These are phyloP conservation scores for Sipunculus nudus DNA, from an alignment of 2,888 invertebrate genomes.

Conservation along the genomic window DNA sequence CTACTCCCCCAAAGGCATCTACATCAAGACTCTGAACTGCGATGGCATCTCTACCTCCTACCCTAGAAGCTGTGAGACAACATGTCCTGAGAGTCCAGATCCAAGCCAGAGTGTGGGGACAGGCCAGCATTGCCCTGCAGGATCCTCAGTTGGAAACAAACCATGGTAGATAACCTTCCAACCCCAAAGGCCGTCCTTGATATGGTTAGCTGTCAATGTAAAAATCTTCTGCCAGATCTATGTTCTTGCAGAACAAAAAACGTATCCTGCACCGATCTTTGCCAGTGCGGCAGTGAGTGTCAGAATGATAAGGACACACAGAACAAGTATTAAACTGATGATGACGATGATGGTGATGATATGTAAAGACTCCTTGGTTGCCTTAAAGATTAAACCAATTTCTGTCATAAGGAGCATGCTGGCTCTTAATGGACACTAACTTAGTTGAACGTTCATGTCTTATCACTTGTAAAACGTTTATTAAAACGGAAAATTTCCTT, in stretches of 20 bases:
- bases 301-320: conserved; percentile 16
- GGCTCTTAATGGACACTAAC: too few species aligned
- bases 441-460: too few species aligned
- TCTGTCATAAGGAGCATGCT: too few species aligned
- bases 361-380: too few species aligned
- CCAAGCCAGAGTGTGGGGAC: not conserved
- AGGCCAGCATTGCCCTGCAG: not conserved
- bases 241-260: conserved; percentile 10
- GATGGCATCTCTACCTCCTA: conserved; percentile 21
- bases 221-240: not conserved
- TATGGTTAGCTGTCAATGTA: conserved; percentile 1
- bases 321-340: too few species aligned
- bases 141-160: not conserved
- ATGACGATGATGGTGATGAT: too few species aligned
- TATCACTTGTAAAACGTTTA: too few species aligned
- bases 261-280: conserved; percentile 19
- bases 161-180: not conserved
- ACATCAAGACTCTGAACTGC: conserved; percentile 11
- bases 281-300: conserved; percentile 17
- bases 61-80: conserved; percentile 12
- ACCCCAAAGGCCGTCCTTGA: not conserved
- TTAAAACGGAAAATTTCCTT: too few species aligned
- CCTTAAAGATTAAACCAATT: too few species aligned
- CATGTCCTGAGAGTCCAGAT: conserved; percentile 15
- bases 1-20: conserved; percentile 13